These are phyloP conservation scores for Ormyrus labotus DNA, from an alignment of 2,888 invertebrate species.

Conservation along the genomic window DNA sequence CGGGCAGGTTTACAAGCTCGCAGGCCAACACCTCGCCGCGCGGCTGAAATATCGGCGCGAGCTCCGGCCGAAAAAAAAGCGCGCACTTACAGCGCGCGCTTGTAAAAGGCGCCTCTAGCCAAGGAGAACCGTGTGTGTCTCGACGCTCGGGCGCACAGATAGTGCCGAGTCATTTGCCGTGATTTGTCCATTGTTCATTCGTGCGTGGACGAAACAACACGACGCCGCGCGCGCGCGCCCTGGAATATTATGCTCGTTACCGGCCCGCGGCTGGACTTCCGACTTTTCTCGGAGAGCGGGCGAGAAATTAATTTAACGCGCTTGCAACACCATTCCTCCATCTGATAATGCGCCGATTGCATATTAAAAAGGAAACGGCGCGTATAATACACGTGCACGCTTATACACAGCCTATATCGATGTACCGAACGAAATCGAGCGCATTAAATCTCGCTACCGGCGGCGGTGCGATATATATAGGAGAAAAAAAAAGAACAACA, in stretches of 20 bases:
- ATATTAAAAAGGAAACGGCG: constrained; percentile 16
- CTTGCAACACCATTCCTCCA: constrained; percentile 22
- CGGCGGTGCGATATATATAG: too few species aligned
- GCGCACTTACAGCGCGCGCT: too few species aligned
- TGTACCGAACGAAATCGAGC: constrained; percentile 24
- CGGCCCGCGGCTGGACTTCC: constrained; percentile 29
- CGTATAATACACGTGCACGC: too few species aligned
- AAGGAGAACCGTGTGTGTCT: not conserved
- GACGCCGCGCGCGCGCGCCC: not conserved
- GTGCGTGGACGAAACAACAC: constrained; percentile 30
- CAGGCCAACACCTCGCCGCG: not conserved
- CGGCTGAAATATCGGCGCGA: not conserved
- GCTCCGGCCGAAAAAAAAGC: not conserved
- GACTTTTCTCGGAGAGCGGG: constrained; percentile 21
- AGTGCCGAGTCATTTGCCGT: constrained; percentile 49
- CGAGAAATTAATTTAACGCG: constrained; percentile 26
- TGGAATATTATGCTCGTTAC: constrained; percentile 41
- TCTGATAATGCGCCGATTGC: constrained; percentile 27
- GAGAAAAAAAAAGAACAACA: too few species aligned
- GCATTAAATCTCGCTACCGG: not conserved
- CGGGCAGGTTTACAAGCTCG: too few species aligned
- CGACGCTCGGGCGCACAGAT: constrained; percentile 12
- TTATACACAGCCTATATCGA: too few species aligned
- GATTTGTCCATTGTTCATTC: constrained; percentile 52
- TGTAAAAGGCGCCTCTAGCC: too few species aligned